phyloP scores from a whole-genome alignment of 2,113 vertebrate genomes.

The Platysteira castanea region DNA sequence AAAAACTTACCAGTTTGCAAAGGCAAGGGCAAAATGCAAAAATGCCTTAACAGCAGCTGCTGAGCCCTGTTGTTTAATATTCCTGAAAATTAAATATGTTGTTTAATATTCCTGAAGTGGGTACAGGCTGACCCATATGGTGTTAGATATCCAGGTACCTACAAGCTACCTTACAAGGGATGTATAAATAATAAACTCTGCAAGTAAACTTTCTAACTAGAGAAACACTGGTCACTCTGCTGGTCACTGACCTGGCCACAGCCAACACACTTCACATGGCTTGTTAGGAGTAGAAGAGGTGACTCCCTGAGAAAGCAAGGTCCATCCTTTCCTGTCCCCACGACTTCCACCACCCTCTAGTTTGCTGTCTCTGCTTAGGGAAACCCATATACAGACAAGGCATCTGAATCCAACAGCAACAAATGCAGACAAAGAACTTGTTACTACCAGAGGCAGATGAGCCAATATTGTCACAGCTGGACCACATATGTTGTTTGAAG shows the following conservation, averaged over 20 bases:
- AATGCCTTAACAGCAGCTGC: neutral
- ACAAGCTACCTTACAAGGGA: neutral
- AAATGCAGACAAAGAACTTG: neutral
- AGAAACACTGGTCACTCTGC: neutral
- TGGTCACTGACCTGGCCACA: neutral
- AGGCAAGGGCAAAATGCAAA: neutral
- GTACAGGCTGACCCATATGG: neutral
- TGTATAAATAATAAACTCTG: neutral
- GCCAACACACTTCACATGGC: neutral
- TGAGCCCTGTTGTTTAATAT: neutral
- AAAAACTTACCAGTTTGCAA: neutral
- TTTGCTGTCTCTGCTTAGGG: neutral
- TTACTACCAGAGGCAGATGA: neutral
- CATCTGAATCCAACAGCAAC: neutral
- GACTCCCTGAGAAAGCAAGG: neutral
- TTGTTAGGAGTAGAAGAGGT: accelerated
- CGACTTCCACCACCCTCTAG: neutral
- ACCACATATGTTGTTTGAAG: neutral
- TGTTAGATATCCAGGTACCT: neutral
- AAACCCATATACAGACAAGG: neutral
- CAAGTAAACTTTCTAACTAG: neutral
- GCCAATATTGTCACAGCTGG: slow-evolving; percentile 4
- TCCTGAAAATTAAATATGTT: neutral
- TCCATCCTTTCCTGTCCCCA: neutral
- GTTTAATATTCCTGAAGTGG: neutral